Conservation (phyloP, 2,888 invertebrate species). For the Ophion costatus region DNA sequence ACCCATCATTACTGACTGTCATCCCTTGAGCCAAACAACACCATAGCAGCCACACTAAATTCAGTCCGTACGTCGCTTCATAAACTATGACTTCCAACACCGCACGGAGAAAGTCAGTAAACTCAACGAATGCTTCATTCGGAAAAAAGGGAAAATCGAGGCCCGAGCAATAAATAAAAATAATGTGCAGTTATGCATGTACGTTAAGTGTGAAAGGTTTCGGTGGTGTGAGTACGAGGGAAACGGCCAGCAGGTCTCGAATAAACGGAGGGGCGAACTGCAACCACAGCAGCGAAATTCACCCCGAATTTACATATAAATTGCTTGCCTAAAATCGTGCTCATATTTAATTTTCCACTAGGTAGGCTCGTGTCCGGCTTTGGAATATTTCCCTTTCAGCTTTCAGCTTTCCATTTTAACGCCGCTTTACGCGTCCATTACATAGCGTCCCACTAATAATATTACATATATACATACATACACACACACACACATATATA, state of each 20-base stretch:
- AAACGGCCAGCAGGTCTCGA: not conserved
- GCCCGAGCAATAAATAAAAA: not conserved
- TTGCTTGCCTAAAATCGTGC: constrained; percentile 80
- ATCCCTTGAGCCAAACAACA: too few species aligned
- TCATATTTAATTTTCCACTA: constrained; percentile 80
- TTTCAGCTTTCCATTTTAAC: constrained; percentile 65
- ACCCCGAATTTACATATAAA: constrained; percentile 79
- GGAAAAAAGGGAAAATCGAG: too few species aligned
- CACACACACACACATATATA: too few species aligned
- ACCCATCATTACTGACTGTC: too few species aligned
- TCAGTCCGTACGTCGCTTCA: too few species aligned
- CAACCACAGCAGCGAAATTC: constrained; percentile 45
- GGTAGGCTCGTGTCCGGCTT: constrained; percentile 65
- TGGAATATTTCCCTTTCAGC: constrained; percentile 53
- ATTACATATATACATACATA: not conserved
- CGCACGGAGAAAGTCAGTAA: too few species aligned
- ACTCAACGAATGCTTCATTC: too few species aligned
- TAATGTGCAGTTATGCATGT: not conserved
- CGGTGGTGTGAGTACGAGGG: constrained; percentile 1
- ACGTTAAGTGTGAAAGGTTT: constrained; percentile 1
- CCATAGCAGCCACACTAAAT: too few species aligned
- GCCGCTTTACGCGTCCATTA: constrained; percentile 48
- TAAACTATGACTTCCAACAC: too few species aligned
- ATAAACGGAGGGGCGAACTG: constrained; percentile 22
- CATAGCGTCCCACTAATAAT: constrained; percentile 26